phyloP scores from a whole-genome alignment of 1,140 invertebrate species.

The Apocrypta bakeri region DNA sequence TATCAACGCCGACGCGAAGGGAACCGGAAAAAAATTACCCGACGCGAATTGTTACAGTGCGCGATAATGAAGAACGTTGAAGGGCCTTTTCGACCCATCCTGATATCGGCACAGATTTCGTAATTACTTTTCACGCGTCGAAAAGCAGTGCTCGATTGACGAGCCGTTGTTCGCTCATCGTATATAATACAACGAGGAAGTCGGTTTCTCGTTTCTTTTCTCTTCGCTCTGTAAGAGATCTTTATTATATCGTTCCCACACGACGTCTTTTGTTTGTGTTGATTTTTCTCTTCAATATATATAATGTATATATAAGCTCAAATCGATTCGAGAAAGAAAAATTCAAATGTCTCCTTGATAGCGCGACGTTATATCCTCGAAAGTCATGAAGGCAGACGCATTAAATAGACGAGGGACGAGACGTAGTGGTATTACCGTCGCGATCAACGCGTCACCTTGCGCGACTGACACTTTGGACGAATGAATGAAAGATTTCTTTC shows the following conservation, averaged over 20 bases:
- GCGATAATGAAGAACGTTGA: background rate
- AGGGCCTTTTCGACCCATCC: background rate
- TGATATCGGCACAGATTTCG: background rate
- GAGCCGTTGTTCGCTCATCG: background rate
- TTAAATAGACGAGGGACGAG: conserved; percentile 1
- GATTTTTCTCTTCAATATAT: conserved; percentile 18
- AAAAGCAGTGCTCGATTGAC: background rate
- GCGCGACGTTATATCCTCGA: background rate
- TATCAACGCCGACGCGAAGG: background rate
- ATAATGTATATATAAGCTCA: too few relatives aligned
- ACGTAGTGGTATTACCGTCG: background rate
- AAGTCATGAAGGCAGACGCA: background rate
- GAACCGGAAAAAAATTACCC: background rate
- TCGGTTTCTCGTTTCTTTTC: background rate
- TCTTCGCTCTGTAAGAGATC: background rate
- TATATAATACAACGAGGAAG: background rate
- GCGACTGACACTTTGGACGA: background rate
- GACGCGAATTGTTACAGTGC: background rate
- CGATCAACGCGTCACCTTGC: background rate
- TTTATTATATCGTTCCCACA: too few relatives aligned
- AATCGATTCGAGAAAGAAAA: too few relatives aligned
- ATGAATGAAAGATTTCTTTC: background rate
- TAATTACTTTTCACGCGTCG: conserved; percentile 10
- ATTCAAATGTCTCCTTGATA: background rate
- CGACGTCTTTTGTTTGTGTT: background rate